These are phyloP conservation scores for Apamea sordens DNA, from an alignment of 2,888 invertebrate genomes.

Conservation along the genomic window DNA sequence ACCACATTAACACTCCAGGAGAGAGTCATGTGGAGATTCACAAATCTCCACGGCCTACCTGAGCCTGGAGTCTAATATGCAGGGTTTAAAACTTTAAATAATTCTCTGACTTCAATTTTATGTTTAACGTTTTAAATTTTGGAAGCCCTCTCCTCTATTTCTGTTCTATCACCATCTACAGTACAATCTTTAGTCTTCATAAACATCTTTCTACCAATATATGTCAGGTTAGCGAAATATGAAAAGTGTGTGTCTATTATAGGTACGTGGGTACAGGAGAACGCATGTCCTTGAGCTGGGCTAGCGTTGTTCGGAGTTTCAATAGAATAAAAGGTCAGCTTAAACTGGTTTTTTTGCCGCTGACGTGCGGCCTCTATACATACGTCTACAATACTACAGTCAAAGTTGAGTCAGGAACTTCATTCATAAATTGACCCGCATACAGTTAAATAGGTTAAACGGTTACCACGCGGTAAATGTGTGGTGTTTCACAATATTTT, in stretches of 20 bases:
- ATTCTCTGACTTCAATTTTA: background rate
- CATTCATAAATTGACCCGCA: slow-evolving; percentile 36
- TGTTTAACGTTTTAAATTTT: background rate
- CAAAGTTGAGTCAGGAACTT: slow-evolving; percentile 1
- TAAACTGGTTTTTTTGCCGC: background rate
- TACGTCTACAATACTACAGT: background rate
- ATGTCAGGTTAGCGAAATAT: background rate
- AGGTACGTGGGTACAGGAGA: background rate
- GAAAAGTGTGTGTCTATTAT: background rate
- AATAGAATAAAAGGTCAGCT: background rate
- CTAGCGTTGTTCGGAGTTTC: background rate
- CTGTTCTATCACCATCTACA: background rate
- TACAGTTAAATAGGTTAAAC: background rate
- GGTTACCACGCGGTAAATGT: slow-evolving; percentile 6
- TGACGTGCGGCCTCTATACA: background rate
- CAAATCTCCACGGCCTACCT: background rate
- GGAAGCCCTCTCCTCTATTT: background rate
- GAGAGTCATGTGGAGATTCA: background rate
- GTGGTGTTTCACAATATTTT: slow-evolving; percentile 37
- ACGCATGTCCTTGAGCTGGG: background rate
- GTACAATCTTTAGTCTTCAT: background rate
- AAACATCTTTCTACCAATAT: too few relatives aligned
- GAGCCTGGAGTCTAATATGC: background rate
- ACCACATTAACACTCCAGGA: background rate
- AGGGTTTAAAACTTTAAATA: too few relatives aligned